Percentiles rank a stretch among this genome's conserved stretches.
Conservation (phyloP, 2,797 vertebrate species). For the Macroramphosus scolopax region DNA sequence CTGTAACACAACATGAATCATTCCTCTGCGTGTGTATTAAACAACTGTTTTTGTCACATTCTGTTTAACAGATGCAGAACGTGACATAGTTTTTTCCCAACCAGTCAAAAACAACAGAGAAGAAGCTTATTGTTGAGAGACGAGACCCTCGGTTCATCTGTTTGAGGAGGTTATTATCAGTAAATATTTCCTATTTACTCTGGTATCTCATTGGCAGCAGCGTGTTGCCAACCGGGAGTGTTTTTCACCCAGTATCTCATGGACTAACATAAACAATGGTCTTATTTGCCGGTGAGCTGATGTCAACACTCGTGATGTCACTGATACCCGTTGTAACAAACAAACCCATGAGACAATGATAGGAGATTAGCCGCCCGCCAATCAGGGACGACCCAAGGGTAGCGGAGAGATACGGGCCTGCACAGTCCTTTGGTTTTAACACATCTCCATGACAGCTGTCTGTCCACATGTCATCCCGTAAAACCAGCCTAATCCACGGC, state of each 20-base stretch:
- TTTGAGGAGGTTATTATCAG: constrained; percentile 75
- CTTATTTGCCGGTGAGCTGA: constrained; percentile 63
- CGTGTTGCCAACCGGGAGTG: constrained; percentile 65
- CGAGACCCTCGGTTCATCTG: constrained; percentile 48
- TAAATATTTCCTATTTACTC: constrained; percentile 72
- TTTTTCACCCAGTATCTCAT: constrained; percentile 62
- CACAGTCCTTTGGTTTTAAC: constrained; percentile 25
- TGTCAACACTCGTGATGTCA: constrained; percentile 73
- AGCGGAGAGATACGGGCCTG: constrained; percentile 36
- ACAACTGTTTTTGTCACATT: constrained; percentile 11
- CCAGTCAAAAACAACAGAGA: constrained; percentile 21
- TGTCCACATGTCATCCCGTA: constrained; percentile 61
- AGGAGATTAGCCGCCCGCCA: constrained; percentile 54
- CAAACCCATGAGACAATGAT: constrained; percentile 63
- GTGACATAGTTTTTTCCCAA: constrained; percentile 6
- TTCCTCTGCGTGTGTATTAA: not conserved
- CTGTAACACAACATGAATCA: constrained; percentile 6
- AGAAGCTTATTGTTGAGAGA: constrained; percentile 43
- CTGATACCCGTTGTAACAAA: constrained; percentile 67
- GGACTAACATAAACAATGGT: constrained; percentile 68
- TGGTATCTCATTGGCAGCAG: constrained; percentile 55
- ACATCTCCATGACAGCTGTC: constrained; percentile 58
- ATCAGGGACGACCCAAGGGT: constrained; percentile 54
- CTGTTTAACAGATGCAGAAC: constrained; percentile 9
- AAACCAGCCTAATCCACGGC: constrained; percentile 68